phyloP scores from a whole-genome alignment of 2,888 invertebrate species.

The Hirtodrosophila histrioides region DNA sequence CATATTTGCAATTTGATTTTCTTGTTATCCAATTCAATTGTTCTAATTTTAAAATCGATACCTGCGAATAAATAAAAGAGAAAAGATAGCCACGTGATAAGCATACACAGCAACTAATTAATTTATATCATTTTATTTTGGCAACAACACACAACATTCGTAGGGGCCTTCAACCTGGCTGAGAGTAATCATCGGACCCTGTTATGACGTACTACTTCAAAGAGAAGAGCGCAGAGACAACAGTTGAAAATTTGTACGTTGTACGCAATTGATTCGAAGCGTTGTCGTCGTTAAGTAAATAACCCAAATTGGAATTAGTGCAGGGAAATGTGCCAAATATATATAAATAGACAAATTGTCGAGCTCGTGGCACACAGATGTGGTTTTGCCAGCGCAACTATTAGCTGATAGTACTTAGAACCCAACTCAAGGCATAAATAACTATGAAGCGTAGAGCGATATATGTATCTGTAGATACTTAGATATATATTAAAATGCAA shows the following conservation, averaged over 20 bases:
- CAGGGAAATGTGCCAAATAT: slow-evolving; percentile 70
- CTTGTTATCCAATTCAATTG: slow-evolving; percentile 98
- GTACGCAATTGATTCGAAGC: slow-evolving; percentile 56
- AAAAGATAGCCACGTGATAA: slow-evolving; percentile 49
- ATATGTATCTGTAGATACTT: no score
- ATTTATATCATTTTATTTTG: slow-evolving; percentile 40
- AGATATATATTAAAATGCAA: no score
- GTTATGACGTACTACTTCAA: slow-evolving; percentile 16
- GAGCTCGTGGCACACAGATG: slow-evolving; percentile 42
- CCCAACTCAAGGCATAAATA: slow-evolving; percentile 4
- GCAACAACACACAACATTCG: slow-evolving; percentile 26
- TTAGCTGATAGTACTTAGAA: slow-evolving; percentile 8
- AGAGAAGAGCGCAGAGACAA: slow-evolving; percentile 29
- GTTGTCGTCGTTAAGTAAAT: slow-evolving; percentile 67
- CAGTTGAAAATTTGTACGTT: slow-evolving; percentile 35
- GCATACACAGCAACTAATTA: slow-evolving; percentile 32
- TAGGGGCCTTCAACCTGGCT: background rate
- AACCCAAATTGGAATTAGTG: slow-evolving; percentile 69
- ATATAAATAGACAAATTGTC: slow-evolving; percentile 64
- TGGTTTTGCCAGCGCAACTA: slow-evolving; percentile 15
- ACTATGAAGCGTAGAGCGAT: background rate
- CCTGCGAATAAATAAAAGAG: slow-evolving; percentile 87
- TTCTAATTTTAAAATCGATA: slow-evolving; percentile 99
- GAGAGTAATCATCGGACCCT: slow-evolving; percentile 6
- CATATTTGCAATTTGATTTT: slow-evolving; percentile 99